Conservation (phyloP, 2,113 vertebrate species). For the Dromiciops gliroides region DNA sequence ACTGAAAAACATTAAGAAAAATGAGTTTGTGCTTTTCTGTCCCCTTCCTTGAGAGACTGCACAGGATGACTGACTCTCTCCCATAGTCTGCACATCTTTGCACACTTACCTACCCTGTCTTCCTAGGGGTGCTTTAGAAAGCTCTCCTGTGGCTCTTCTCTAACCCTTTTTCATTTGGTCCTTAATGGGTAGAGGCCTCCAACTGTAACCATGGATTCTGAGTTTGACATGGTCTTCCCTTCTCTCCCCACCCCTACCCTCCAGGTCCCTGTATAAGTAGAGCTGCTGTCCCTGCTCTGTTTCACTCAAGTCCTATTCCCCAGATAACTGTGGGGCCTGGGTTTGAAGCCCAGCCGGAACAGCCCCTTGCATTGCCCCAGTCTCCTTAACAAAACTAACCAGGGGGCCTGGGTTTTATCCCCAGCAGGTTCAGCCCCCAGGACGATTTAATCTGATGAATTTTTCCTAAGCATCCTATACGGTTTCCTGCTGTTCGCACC, state of each 20-base stretch:
- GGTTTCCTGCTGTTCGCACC: constrained; percentile 66
- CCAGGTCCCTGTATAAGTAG: neutral
- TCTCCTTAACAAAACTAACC: constrained; percentile 28
- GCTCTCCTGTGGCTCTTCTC: constrained; percentile 53
- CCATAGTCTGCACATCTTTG: constrained; percentile 48
- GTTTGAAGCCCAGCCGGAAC: constrained; percentile 35
- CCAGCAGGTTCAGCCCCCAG: constrained; percentile 29
- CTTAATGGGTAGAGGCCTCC: constrained; percentile 3
- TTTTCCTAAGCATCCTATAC: constrained; percentile 34
- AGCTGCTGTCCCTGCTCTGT: neutral
- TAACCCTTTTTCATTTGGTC: constrained; percentile 5
- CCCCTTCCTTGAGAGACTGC: constrained; percentile 13
- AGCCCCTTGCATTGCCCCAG: constrained; percentile 1
- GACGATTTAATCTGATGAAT: constrained; percentile 46
- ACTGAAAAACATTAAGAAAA: constrained; percentile 10
- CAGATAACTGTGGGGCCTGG: constrained; percentile 41
- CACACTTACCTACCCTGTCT: constrained; percentile 69
- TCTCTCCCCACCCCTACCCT: neutral
- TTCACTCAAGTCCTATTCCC: neutral
- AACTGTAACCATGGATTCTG: neutral
- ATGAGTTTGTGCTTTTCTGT: constrained; percentile 26
- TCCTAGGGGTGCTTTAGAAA: constrained; percentile 70
- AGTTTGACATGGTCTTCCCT: neutral
- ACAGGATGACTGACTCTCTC: neutral
- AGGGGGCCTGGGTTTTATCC: constrained; percentile 30